phyloP scores from a whole-genome alignment of 2,888 invertebrate species.

The Mimumesa dahlbomi region DNA sequence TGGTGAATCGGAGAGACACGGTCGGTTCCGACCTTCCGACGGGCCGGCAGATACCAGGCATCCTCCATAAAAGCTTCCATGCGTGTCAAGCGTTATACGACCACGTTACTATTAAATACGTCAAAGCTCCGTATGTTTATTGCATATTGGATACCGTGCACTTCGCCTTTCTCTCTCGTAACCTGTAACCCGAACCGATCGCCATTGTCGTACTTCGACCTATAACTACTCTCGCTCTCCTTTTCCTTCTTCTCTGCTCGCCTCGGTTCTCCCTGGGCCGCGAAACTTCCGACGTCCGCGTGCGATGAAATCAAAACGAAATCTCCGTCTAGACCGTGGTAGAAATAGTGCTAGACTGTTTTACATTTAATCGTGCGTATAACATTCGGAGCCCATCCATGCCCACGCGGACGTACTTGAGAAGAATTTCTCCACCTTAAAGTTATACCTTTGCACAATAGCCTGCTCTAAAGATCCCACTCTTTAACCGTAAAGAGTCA shows the following conservation, averaged over 20 bases:
- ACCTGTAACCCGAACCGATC: slow-evolving; percentile 60
- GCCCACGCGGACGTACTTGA: too few species aligned
- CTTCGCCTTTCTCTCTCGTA: slow-evolving; percentile 60
- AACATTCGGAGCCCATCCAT: too few species aligned
- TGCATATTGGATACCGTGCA: slow-evolving; percentile 78
- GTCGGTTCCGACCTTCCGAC: slow-evolving; percentile 54
- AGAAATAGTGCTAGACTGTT: slow-evolving; percentile 9
- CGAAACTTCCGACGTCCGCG: too few species aligned
- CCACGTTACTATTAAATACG: slow-evolving; percentile 80
- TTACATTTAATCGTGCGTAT: too few species aligned
- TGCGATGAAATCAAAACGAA: slow-evolving; percentile 10
- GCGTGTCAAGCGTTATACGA: slow-evolving; percentile 79
- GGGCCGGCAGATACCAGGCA: slow-evolving; percentile 63
- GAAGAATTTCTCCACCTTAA: too few species aligned
- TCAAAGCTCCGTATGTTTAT: slow-evolving; percentile 79
- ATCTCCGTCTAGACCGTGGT: slow-evolving; percentile 46
- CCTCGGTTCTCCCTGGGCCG: too few species aligned
- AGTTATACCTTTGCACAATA: too few species aligned
- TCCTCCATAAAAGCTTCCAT: slow-evolving; percentile 76
- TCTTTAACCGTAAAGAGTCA: too few species aligned
- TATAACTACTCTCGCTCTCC: background rate
- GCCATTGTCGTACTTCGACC: slow-evolving; percentile 50
- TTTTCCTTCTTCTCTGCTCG: too few species aligned
- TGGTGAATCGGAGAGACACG: slow-evolving; percentile 63
- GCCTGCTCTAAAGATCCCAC: too few species aligned